Base-by-base conservation (phyloP, 2,113 vertebrate genomes). In the Cynopterus brachyotis region DNA sequence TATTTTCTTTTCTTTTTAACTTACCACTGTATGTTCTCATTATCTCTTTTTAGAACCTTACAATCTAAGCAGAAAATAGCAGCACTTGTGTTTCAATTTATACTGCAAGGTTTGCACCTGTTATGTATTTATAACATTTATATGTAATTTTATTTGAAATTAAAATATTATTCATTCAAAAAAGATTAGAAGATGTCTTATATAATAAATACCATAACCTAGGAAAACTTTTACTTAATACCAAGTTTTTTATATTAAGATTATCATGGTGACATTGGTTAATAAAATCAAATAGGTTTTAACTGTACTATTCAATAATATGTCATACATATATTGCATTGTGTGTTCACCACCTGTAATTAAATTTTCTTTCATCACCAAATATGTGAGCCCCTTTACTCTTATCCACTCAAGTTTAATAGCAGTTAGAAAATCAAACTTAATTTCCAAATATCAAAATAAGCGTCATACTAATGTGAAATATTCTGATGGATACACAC, bases 61-160 rank as follows among this genome's bases (percentile, higher is more conserved):
- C 3, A 57, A 57, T 78, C 24, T 85, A 93, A 88, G 45, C 32
- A 80, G 42, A 81, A 90, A 96, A 94, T 85, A 91, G 96, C 28
- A 80, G 53, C 55, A 93, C 24, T 91, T 93, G 70, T 32, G 62
- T 88, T 96, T 88, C 66, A 81, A 85, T 93, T 93, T 96, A 91
- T 67, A 66, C 17, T 45, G 16, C 30, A 91, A 26, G 13, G 76
- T 95, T 94, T 80, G 16, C 42, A 94, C 85, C 70, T 95, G 75
- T 75, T 96, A 94, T 92, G 28, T 92, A 94, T 96, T 94, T 91
- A 93, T 75, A 92, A 57, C 40, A 91, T 70, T 96, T 69, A 75
- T 93, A 76, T 95, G 81, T 91, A 67, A 90, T 94, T 96, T 97
- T 64, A 91, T 84, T 97, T 97, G 47, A 97, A 96, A 96, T 96